Conservation (phyloP, 2,797 vertebrate genomes). For the Premnoplex brunnescens region DNA sequence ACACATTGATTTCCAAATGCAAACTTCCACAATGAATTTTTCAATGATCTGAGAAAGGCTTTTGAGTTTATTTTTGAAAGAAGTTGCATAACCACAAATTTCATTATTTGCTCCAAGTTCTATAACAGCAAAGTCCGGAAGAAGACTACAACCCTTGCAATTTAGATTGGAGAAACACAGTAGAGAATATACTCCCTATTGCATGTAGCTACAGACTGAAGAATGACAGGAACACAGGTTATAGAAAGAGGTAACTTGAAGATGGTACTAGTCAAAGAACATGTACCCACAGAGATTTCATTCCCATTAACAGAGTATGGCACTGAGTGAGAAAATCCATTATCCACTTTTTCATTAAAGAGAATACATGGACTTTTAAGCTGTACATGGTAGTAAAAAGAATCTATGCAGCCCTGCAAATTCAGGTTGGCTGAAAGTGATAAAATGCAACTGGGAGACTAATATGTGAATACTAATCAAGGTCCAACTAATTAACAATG, state of each 20-base stretch:
- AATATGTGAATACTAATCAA: not conserved
- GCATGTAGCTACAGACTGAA: not conserved
- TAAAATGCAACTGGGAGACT: not conserved
- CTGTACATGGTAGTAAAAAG: not conserved
- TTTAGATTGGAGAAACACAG: not conserved
- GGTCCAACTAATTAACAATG: not conserved
- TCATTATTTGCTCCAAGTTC: not conserved
- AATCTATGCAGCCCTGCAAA: not conserved
- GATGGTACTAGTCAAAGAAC: not conserved
- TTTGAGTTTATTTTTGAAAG: not conserved
- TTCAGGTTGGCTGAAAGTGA: not conserved
- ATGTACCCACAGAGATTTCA: rapidly evolving
- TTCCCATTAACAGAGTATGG: not conserved
- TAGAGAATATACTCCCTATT: rapidly evolving
- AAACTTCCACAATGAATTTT: not conserved
- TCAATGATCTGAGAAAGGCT: not conserved
- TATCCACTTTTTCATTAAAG: not conserved
- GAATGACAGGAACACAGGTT: not conserved
- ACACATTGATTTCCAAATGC: not conserved
- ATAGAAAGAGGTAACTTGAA: not conserved
- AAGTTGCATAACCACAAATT: not conserved
- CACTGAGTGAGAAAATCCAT: not conserved
- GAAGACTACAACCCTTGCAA: not conserved
- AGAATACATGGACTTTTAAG: not conserved
- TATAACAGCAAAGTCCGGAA: not conserved